Evolutionary conservation across 2,888 invertebrate species (phyloP), one percentile per base, ranked within the genome.

Genomic region (Pollenia amentaria): DNA sequence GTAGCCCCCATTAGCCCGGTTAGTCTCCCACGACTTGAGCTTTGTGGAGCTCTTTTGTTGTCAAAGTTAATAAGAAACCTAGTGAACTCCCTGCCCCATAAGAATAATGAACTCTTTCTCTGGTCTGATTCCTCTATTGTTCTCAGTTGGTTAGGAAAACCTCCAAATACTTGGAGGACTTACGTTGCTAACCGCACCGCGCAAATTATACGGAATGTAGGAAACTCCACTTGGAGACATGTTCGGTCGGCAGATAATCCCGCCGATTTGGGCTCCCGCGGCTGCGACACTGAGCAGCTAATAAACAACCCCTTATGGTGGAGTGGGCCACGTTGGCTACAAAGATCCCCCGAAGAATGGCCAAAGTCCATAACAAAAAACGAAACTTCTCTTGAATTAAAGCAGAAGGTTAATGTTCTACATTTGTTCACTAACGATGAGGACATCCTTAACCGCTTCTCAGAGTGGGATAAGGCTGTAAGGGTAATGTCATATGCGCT

Each of bases 1-100:
- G 85, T 87, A 10, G 86, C 87, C 6, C 89, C 88, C 2, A 60
- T 88, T 2, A 53, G 85, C 1, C 57, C 85, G 18, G 21, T 88
- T 7, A 79, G 77, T 16, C 40, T 88, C 0, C 85, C 88, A 7
- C 65, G 84, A 38, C 38, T 88, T 18, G 87, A 88, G 16, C 79
- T 88, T 0, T 86, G 83, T 29, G 88, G 80, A 0, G 84, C 88
- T 3, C 67, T 87, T 9, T 55, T 88, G 11, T 53, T 89, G 70
- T 65, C 81, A 4, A 80, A 87, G 44, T 8, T 40, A 14, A 12
- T 40, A 0, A 60, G 29, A 6, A 3, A 29, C 29, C 1, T 29
- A 6, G 6, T 29, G 1, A 6, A 29, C 29, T 29, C 29, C 4
- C 29, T 29, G 29, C 29, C 0, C 6, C 6, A 6, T 29, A 29